These are phyloP conservation scores for Brachynemurus nebulosus DNA, from an alignment of 2,888 invertebrate species.

Conservation along the genomic window DNA sequence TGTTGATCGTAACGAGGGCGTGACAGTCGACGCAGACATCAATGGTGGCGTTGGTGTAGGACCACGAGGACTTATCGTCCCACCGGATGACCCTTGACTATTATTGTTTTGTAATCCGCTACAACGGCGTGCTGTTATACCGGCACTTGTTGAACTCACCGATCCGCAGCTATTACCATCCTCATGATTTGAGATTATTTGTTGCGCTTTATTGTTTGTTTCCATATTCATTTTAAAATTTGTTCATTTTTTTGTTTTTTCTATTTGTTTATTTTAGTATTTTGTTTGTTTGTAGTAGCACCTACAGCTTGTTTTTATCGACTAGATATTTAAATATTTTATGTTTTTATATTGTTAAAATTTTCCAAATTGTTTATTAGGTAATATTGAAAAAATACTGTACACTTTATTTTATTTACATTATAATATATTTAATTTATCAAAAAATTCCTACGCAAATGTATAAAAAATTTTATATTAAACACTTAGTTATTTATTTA, in stretches of 20 bases:
- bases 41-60: slow-evolving; percentile 17
- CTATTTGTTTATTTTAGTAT: not conserved
- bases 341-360: too few relatives aligned
- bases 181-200: not conserved
- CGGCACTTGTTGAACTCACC: slow-evolving; percentile 5
- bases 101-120: not conserved
- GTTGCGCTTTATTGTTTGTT: not conserved
- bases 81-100: not conserved
- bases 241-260: not conserved
- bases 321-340: too few relatives aligned
- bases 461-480: too few relatives aligned
- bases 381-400: too few relatives aligned
- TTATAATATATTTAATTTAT: too few relatives aligned
- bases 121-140: not conserved
- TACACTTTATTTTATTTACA: too few relatives aligned
- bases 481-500: too few relatives aligned
- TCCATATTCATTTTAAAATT: not conserved
- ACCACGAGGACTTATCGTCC: slow-evolving; percentile 1
- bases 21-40: slow-evolving; percentile 19
- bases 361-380: too few relatives aligned
- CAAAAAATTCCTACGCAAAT: too few relatives aligned
- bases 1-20: slow-evolving; percentile 26
- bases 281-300: too few relatives aligned
- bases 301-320: too few relatives aligned
- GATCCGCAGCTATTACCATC: slow-evolving; percentile 7